A percentile compares a stretch with the other conserved stretches of the same genome.
Evolutionary conservation across 1,140 invertebrate species (phyloP).

Genomic region (Papilio dardanus): DNA sequence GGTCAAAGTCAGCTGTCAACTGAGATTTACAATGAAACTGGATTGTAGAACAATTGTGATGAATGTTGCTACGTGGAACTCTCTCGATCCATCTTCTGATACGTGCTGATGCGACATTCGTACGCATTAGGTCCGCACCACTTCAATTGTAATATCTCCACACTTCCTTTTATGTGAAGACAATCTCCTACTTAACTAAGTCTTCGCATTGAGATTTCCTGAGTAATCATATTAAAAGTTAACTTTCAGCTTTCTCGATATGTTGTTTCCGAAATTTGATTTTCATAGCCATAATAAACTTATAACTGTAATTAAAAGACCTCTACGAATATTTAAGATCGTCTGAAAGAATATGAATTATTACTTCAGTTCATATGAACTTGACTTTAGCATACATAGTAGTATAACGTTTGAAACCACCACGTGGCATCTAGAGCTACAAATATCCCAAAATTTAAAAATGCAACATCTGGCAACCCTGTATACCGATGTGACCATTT

Average conservation of each 20-base stretch:
- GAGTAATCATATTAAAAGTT: too few species aligned
- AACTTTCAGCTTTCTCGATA: neutral
- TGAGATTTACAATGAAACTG: constrained; percentile 21
- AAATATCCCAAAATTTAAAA: constrained; percentile 15
- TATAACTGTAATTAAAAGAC: neutral
- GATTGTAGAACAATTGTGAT: constrained; percentile 29
- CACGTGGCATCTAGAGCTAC: neutral
- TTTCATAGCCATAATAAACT: neutral
- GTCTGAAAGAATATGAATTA: neutral
- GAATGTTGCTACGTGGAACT: constrained; percentile 30
- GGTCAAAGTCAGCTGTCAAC: constrained; percentile 34
- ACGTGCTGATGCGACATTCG: constrained; percentile 33
- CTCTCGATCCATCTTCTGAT: constrained; percentile 31
- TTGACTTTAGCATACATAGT: neutral
- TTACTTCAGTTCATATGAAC: neutral
- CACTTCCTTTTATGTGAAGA: neutral
- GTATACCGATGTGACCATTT: constrained; percentile 27
- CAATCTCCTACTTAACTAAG: neutral
- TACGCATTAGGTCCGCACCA: constrained; percentile 31
- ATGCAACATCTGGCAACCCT: constrained; percentile 27
- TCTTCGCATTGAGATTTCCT: neutral
- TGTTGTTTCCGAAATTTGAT: neutral
- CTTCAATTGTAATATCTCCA: constrained; percentile 15
- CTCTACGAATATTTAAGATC: neutral
- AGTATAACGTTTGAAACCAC: neutral